Evolutionary conservation across 2,888 invertebrate species (phyloP).

Genomic region (Ennomos fuscantarius): DNA sequence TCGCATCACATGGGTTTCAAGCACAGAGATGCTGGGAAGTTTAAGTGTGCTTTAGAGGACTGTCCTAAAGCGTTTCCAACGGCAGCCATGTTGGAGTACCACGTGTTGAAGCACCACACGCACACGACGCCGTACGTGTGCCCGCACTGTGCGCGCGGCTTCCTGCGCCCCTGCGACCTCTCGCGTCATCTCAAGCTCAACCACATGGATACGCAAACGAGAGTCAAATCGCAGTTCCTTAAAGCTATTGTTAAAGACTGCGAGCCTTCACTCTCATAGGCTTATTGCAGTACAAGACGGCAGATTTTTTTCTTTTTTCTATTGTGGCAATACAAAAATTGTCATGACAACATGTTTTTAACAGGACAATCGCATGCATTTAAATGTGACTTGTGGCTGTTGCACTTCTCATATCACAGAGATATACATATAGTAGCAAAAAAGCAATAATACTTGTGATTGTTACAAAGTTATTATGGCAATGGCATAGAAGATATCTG

Average conservation of each 20-base stretch:
- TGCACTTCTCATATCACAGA: too few relatives aligned
- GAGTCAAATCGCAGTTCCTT: slow-evolving; percentile 33
- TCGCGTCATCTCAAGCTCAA: slow-evolving; percentile 69
- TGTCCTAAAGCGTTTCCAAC: slow-evolving; percentile 69
- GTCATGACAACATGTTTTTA: too few relatives aligned
- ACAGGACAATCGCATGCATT: too few relatives aligned
- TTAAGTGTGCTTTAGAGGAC: slow-evolving; percentile 71
- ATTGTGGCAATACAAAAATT: too few relatives aligned
- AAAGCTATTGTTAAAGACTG: slow-evolving; percentile 23
- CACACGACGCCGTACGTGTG: slow-evolving; percentile 76
- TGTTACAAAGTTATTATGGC: too few relatives aligned
- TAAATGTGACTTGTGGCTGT: too few relatives aligned
- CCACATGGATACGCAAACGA: slow-evolving; percentile 58
- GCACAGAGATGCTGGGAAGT: slow-evolving; percentile 73
- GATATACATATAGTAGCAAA: too few relatives aligned
- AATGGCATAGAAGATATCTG: too few relatives aligned
- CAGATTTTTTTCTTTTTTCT: too few relatives aligned
- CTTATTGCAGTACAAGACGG: too few relatives aligned
- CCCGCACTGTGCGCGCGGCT: slow-evolving; percentile 72
- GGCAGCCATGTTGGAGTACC: slow-evolving; percentile 75
- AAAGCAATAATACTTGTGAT: too few relatives aligned
- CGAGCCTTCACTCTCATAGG: too few relatives aligned
- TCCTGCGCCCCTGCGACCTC: slow-evolving; percentile 73
- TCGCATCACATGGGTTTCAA: slow-evolving; percentile 73
- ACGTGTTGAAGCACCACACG: slow-evolving; percentile 74